Evolutionary conservation across 1,140 invertebrate species (phyloP), one percentile per base, ranked within the genome.

Genomic region (Calosoma granatense): DNA sequence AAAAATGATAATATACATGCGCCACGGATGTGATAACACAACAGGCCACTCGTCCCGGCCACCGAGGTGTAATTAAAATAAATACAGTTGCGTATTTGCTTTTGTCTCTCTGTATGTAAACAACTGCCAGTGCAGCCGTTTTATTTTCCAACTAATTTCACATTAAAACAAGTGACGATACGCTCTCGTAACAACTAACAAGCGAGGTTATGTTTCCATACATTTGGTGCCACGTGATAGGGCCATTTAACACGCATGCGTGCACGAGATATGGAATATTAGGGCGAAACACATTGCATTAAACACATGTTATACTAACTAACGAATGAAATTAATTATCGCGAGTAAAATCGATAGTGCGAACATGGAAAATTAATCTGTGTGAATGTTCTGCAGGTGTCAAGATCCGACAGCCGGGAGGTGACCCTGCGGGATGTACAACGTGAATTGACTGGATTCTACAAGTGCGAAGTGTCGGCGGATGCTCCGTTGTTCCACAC

Each of bases 391-490:
- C n/a, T 67, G 23, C 71, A 84, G 82, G 72, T 82, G 15, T 75
- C 77, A 55, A 75, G 75, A 55, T 84, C 82, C 36, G 80, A 83
- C 65, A 76, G 81, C 36, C 79, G 78, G 59, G 73, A 77, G 43
- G 81, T 84, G 19, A 81, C 81, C 1, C 66, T 84, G 17, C 78
- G 76, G 12, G 76, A 81, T 59, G 81, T 84, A 3, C 79, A 81
- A 59, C 68, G 79, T 21, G 80, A 82, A 15, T 68, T 83, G 51
- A 80, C 81, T 1, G 84, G 84, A 12, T 78, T 77, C 60, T 87
- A 84, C 71, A 82, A 84, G 66, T 87, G 84, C 59, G 84, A 86
- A 69, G 82, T 86, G 6, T 85, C 83, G 0, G 83, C 84, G 20
- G 84, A 86, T 67, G 82, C 83, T 0, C 84, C 84, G 0, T 72